phyloP scores from a whole-genome alignment of 2,113 vertebrate species.

The Alectura lathami region DNA sequence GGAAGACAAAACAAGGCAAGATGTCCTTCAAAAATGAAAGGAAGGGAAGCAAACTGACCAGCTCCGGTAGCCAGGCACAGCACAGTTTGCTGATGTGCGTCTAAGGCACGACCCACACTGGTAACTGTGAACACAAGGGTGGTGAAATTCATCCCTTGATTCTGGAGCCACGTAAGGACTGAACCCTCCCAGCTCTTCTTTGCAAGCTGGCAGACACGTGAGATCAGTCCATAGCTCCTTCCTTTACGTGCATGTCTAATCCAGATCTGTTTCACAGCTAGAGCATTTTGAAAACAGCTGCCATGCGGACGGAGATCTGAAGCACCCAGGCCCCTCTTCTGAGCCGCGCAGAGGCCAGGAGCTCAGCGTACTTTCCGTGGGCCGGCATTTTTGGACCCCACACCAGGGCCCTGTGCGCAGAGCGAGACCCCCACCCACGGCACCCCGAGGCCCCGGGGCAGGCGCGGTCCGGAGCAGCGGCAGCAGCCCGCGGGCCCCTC shows the following conservation, averaged over 20 bases:
- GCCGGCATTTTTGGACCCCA: too few species aligned
- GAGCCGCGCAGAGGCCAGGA: fast-evolving
- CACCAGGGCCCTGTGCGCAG: too few species aligned
- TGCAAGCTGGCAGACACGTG: not conserved
- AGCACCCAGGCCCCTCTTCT: not conserved
- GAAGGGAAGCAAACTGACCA: not conserved
- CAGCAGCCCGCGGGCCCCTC: too few species aligned
- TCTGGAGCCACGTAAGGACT: not conserved
- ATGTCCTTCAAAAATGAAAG: not conserved
- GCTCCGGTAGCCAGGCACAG: too few species aligned
- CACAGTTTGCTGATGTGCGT: too few species aligned
- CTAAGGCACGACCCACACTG: not conserved
- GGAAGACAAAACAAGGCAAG: not conserved
- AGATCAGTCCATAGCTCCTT: not conserved
- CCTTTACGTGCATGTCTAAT: not conserved
- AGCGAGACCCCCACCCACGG: too few species aligned
- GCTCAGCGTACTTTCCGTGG: too few species aligned
- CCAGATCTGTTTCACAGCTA: too few species aligned
- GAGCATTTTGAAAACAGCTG: not conserved
- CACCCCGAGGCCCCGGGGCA: too few species aligned
- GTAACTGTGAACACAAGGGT: not conserved
- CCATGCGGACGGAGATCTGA: not conserved
- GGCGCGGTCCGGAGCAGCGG: too few species aligned
- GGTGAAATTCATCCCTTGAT: not conserved
- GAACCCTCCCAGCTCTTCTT: not conserved